A percentile compares a stretch with the other conserved stretches of the same genome.
Evolutionary conservation across 2,113 vertebrate genomes (phyloP).

Genomic region (Phoenicopterus ruber): DNA sequence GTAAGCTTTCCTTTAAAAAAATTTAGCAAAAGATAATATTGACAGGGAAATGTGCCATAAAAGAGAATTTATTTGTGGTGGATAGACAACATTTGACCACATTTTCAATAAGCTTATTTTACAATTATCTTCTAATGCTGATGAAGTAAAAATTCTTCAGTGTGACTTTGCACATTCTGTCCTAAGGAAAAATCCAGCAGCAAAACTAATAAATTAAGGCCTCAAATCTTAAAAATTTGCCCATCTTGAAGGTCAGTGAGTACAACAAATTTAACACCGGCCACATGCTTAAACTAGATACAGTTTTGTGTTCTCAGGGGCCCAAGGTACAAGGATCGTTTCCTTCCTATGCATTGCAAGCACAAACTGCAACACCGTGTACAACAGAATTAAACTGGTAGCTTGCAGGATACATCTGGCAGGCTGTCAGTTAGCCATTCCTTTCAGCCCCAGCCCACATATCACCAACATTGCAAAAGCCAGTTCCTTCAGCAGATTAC

Average conservation of each 20-base stretch:
- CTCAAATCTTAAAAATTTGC: not conserved
- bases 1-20: not conserved
- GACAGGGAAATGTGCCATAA: not conserved
- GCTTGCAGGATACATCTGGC: not conserved
- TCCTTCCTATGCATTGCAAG: not conserved
- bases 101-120: not conserved
- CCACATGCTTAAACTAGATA: not conserved
- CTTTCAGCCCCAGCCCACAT: not conserved
- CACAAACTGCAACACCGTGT: not conserved
- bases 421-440: not conserved
- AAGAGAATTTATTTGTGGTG: not conserved
- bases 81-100: not conserved
- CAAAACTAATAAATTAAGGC: not conserved
- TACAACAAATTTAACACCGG: not conserved
- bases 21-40: slow-evolving; percentile 20
- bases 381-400: not conserved
- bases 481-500: not conserved
- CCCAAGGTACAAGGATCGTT: not conserved
- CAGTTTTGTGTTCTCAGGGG: not conserved
- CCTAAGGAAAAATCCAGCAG: not conserved
- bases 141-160: not conserved
- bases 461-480: not conserved
- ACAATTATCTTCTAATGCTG: not conserved
- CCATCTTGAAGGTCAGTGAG: not conserved
- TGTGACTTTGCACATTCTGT: not conserved